Base-by-base conservation (phyloP, 2,797 vertebrate species). In the Champsocephalus gunnari region DNA sequence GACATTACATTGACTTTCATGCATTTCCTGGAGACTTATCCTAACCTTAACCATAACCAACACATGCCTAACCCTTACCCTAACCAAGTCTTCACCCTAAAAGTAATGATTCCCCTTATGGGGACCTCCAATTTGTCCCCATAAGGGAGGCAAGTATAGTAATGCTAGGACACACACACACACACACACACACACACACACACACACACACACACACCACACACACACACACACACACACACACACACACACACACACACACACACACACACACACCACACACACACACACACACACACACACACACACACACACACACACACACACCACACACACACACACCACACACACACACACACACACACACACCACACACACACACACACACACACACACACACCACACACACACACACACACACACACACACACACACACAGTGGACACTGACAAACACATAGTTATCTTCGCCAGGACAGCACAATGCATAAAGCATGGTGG, bases 401-500 rank as follows among this genome's bases (percentile, higher is more conserved):
- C 73, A 76, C 70, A 66, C 41, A 66, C 73, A 71, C 73, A 71
- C 73, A 76, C 70, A 19, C 41, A 66, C 73, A 71, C 73, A 76
- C 70, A 66, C 41, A 66, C 73, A 71, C 73, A 76, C 70, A 66
- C 41, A 63, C 73, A 71, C 73, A 19, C 19, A 19, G 19, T 19
- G 19, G 19, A 19, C 19, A 19, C 19, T 19, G 19, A 76, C 70
- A 66, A 41, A 66, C 73, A 71, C 73, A 76, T 14, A 67, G 65
- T 65, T 57, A 60, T 71, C 69, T 81, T 68, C n/a, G 12, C 34
- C 51, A 43, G 57, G 72, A 71, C 67, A 81, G 81, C 72, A 77
- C 66, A 72, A 80, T 90, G 84, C 88, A 92, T 89, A 70, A 91
- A 91, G 88, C 85, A 89, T 88, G 28, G 72, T 51, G 56, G 73